Percentiles rank a stretch among this genome's conserved stretches.
Evolutionary conservation across 2,888 invertebrate species (phyloP).

Genomic region (Melipona bicolor): DNA sequence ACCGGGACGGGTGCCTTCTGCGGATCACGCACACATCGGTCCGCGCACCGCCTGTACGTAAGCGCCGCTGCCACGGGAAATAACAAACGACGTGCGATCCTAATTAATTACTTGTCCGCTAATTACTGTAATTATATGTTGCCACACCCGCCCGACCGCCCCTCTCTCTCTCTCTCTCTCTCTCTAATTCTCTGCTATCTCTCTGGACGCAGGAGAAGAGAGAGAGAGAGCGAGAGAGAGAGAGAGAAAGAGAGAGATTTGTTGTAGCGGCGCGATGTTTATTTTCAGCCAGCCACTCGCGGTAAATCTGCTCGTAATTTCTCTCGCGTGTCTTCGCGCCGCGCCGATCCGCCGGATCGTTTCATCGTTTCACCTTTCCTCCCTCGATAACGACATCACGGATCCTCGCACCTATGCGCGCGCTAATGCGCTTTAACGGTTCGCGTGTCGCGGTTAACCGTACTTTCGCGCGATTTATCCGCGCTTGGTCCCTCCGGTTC

Average conservation of each 20-base stretch:
- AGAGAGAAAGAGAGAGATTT: conserved; percentile 3
- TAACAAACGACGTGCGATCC: conserved; percentile 80
- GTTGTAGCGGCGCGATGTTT: conserved; percentile 47
- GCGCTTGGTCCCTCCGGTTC: too few relatives aligned
- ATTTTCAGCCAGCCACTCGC: conserved; percentile 53
- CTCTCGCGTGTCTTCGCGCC: conserved; percentile 52
- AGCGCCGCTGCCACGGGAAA: conserved; percentile 69
- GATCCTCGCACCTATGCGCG: neutral
- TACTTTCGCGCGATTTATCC: neutral
- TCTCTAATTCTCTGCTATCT: neutral
- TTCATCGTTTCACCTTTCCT: conserved; percentile 37
- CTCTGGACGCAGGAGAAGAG: neutral
- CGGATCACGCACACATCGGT: conserved; percentile 52
- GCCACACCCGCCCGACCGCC: conserved; percentile 71
- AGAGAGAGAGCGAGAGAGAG: neutral
- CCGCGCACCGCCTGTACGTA: conserved; percentile 36
- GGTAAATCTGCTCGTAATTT: conserved; percentile 61
- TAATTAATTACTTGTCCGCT: conserved; percentile 80
- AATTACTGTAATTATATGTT: conserved; percentile 80
- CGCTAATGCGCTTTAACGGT: too few relatives aligned
- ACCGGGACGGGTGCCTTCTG: conserved; percentile 53
- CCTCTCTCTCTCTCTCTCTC: neutral
- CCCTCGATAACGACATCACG: conserved; percentile 30
- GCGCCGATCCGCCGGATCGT: neutral
- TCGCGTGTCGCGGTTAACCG: neutral